These are phyloP conservation scores for Crocidura indochinensis DNA, from an alignment of 2,797 vertebrate genomes.

Conservation along the genomic window DNA sequence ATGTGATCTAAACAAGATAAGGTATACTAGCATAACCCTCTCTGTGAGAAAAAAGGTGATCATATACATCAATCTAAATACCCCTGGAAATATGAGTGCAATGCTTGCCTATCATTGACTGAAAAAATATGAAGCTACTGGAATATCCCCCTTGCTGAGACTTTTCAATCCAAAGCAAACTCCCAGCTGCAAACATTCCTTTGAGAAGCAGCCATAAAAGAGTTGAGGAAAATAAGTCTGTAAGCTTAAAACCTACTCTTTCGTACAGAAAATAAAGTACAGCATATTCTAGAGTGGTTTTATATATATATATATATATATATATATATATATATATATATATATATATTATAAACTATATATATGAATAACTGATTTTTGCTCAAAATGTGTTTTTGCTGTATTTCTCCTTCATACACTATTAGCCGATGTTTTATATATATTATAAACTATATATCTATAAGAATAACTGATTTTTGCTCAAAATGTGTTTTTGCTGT, in stretches of 20 bases:
- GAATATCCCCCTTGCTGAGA: slow-evolving; percentile 34
- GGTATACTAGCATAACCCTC: slow-evolving; percentile 77
- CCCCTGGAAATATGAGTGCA: slow-evolving; percentile 55
- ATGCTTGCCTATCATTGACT: slow-evolving; percentile 45
- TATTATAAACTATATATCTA: too few species aligned
- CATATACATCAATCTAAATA: slow-evolving; percentile 74
- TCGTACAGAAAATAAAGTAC: slow-evolving; percentile 71
- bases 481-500: neutral
- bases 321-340: too few species aligned
- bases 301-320: neutral
- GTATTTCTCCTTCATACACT: neutral
- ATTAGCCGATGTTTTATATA: neutral
- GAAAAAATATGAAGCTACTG: slow-evolving; percentile 45
- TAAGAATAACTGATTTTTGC: neutral
- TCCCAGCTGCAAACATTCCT: slow-evolving; percentile 63
- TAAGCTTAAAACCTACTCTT: slow-evolving; percentile 67
- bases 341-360: too few species aligned
- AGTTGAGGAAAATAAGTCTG: slow-evolving; percentile 65
- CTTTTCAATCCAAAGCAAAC: slow-evolving; percentile 65
- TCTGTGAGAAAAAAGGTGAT: slow-evolving; percentile 72
- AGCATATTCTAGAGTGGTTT: slow-evolving; percentile 62
- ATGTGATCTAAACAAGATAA: slow-evolving; percentile 75
- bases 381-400: neutral
- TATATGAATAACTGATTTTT: neutral
- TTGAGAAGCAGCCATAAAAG: slow-evolving; percentile 50